These are phyloP conservation scores for Latrodectus hesperus DNA, from an alignment of 2,888 invertebrate genomes.

Conservation along the genomic window DNA sequence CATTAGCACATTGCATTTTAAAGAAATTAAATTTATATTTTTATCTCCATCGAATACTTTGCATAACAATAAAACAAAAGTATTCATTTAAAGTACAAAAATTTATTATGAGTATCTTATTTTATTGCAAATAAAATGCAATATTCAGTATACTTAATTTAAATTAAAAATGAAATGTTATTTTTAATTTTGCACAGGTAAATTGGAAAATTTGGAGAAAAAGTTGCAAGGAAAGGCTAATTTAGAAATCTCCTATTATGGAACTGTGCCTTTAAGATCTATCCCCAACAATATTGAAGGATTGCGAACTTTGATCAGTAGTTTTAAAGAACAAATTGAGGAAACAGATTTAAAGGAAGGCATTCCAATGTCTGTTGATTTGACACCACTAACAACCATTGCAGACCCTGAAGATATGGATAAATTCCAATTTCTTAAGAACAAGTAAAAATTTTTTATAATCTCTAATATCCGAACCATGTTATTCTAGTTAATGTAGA, in stretches of 20 bases:
- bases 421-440: slow-evolving; percentile 13
- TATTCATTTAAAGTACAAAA: no score
- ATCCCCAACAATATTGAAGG: slow-evolving; percentile 36
- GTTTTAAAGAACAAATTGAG: slow-evolving; percentile 31
- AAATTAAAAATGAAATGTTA: no score
- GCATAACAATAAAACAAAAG: no score
- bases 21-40: no score
- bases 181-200: slow-evolving; percentile 16
- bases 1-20: no score
- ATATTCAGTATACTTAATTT: no score
- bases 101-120: no score
- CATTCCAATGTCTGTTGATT: slow-evolving; percentile 33
- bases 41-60: no score
- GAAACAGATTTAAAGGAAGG: slow-evolving; percentile 12
- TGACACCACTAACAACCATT: slow-evolving; percentile 8
- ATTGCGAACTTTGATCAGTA: slow-evolving; percentile 6
- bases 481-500: no score
- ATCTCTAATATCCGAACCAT: no score
- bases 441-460: slow-evolving; percentile 11
- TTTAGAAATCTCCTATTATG: slow-evolving; percentile 53
- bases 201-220: slow-evolving; percentile 35
- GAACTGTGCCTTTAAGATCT: slow-evolving; percentile 35
- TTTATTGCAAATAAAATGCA: no score
- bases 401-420: background rate
- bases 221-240: slow-evolving; percentile 20